Evolutionary conservation across 2,888 invertebrate species (phyloP), one percentile per base, ranked within the genome.

Genomic region (Nowickia ferox): DNA sequence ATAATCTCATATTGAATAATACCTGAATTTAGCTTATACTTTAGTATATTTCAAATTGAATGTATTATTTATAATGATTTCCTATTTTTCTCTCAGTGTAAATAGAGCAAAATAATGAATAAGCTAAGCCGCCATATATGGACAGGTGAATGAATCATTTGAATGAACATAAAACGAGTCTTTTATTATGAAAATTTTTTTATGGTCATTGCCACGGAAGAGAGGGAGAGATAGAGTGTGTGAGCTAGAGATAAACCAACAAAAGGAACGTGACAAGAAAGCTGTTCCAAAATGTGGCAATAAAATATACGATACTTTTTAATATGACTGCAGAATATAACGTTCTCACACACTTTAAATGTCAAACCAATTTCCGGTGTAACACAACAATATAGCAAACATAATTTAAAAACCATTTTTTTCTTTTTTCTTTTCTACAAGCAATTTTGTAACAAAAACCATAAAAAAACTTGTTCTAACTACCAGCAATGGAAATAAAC

Each of bases 131-230:
- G 38, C 46, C 66, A 44, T 42, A 55, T 57, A 55, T 55, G 55
- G 55, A 38, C 46, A 76, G 66, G 76, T 76, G 55, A 76, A 57
- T 76, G 76, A 76, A 66, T 76, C 75, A 76, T 76, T 65, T 76
- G 65, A 53, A 65, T 65, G 53, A 65, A 9, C 17, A 66, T 61
- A 51, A 53, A 30, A 55, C 1, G 22, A 63, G 22, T 30, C 65
- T 55, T 53, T 46, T 11, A 13, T 11, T 55, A 30, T 30, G 55
- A 13, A 55, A 13, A n/a, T n/a, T 38, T 44, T 66, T 76, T 66
- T 66, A 66, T 65, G 65, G 65, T 57, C 76, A 66, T 19, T 76
- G 76, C 66, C 76, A 66, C 55, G 57, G n/a, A 66, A 55, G 48
- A 57, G 46, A 30, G 30, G 30, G 3, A 30, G 30, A 30, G 30